Evolutionary conservation across 2,888 invertebrate genomes (phyloP).

Genomic region (Aporophyla lueneburgensis): DNA sequence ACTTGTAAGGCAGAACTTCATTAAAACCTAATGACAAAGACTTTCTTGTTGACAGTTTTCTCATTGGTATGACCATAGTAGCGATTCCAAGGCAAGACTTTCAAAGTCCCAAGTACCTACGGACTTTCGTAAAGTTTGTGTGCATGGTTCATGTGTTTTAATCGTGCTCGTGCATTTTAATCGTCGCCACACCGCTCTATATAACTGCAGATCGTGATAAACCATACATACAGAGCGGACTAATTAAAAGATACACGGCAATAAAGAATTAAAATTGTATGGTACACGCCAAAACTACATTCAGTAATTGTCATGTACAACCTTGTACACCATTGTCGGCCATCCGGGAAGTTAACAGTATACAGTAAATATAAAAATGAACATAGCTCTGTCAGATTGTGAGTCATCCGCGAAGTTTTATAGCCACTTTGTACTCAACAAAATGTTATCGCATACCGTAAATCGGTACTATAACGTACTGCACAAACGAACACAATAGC

Average conservation of each 20-base stretch:
- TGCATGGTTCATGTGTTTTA: not conserved
- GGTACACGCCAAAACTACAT: slow-evolving; percentile 49
- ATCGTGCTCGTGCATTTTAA: slow-evolving; percentile 28
- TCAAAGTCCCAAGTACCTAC: not conserved
- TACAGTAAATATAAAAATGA: slow-evolving; percentile 55
- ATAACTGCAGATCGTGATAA: slow-evolving; percentile 29
- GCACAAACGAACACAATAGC: slow-evolving; percentile 60
- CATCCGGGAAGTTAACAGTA: slow-evolving; percentile 71
- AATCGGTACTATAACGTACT: slow-evolving; percentile 61
- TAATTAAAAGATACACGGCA: slow-evolving; percentile 56
- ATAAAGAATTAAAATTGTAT: slow-evolving; percentile 54
- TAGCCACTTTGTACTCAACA: slow-evolving; percentile 60
- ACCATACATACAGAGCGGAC: slow-evolving; percentile 33
- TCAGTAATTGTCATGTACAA: slow-evolving; percentile 57
- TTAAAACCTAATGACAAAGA: slow-evolving; percentile 1
- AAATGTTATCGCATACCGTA: slow-evolving; percentile 70
- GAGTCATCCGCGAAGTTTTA: slow-evolving; percentile 56
- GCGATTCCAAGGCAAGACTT: not conserved
- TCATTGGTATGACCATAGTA: slow-evolving; percentile 4
- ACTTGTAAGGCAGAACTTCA: not conserved
- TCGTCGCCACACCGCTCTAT: slow-evolving; percentile 1
- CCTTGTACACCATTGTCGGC: slow-evolving; percentile 69
- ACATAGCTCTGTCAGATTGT: slow-evolving; percentile 41
- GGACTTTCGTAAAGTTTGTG: slow-evolving; percentile 3
- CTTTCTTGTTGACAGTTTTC: not conserved